Conservation (phyloP, 2,113 vertebrate genomes). For the Otis tarda region DNA sequence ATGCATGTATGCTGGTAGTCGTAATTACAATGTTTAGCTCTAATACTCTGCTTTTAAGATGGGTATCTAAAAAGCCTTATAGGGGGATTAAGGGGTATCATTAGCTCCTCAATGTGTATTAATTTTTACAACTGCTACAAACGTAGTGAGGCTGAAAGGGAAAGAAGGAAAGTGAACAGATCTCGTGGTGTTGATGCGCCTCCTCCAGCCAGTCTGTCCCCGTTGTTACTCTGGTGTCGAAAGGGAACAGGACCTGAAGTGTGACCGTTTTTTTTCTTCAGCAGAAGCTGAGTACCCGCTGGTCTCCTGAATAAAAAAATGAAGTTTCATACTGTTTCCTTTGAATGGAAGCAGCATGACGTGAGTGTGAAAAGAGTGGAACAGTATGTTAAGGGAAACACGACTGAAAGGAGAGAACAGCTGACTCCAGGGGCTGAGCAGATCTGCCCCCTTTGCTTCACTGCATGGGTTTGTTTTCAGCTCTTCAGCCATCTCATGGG, state of each 20-base stretch:
- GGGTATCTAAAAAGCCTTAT: not conserved
- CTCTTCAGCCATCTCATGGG: not conserved
- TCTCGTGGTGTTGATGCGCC: not conserved
- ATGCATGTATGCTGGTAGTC: not conserved
- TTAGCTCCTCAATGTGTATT: not conserved
- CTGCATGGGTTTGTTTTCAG: not conserved
- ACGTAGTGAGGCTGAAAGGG: not conserved
- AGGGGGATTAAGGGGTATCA: not conserved
- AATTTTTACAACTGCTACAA: not conserved
- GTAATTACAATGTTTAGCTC: constrained; percentile 29
- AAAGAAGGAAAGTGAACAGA: not conserved
- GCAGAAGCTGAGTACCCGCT: constrained; percentile 9
- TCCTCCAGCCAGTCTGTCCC: not conserved
- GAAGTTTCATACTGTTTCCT: constrained; percentile 34
- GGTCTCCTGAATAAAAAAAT: constrained; percentile 17
- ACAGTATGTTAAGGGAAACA: constrained; percentile 2
- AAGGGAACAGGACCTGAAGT: constrained; percentile 7
- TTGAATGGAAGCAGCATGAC: constrained; percentile 49
- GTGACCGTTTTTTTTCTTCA: not conserved
- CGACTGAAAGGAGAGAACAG: not conserved
- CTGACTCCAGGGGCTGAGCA: not conserved
- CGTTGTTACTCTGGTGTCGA: not conserved
- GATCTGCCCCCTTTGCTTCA: not conserved
- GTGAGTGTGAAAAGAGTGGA: not conserved
- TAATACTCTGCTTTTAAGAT: not conserved